Conservation (phyloP, 2,113 vertebrate genomes). For the Balaeniceps rex region DNA sequence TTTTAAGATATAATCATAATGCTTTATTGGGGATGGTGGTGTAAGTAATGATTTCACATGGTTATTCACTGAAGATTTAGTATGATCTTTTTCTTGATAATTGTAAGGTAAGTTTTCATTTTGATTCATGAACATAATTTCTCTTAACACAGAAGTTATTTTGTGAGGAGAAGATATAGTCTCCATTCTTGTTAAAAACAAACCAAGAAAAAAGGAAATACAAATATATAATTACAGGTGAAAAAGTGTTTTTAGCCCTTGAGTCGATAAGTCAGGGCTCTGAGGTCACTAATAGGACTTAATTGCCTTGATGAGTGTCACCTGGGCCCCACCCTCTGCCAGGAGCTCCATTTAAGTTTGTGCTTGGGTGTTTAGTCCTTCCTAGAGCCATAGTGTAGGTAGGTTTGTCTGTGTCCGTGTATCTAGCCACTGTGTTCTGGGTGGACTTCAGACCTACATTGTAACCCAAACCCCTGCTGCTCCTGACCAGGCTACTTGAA, state of each 20-base stretch:
- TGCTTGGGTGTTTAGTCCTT: accelerated
- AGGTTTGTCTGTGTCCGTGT: not conserved
- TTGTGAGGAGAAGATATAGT: not conserved
- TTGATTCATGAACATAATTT: not conserved
- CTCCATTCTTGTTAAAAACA: not conserved
- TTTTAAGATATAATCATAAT: not conserved
- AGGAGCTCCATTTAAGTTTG: not conserved
- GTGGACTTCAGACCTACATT: accelerated
- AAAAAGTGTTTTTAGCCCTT: not conserved
- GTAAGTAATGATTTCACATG: not conserved
- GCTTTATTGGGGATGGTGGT: not conserved
- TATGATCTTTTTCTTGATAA: not conserved
- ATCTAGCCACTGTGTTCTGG: accelerated
- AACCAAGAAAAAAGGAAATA: not conserved
- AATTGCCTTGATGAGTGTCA: not conserved
- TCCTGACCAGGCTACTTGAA: not conserved
- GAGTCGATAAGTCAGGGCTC: not conserved
- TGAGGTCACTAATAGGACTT: not conserved
- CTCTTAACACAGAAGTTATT: not conserved
- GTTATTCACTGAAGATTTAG: not conserved
- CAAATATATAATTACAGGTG: not conserved
- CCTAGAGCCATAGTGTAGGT: accelerated
- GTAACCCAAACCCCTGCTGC: not conserved
- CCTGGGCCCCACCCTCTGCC: not conserved
- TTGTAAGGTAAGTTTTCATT: not conserved